Evolutionary conservation across 2,113 vertebrate species (phyloP).

Genomic region (Neolamprologus sp.): DNA sequence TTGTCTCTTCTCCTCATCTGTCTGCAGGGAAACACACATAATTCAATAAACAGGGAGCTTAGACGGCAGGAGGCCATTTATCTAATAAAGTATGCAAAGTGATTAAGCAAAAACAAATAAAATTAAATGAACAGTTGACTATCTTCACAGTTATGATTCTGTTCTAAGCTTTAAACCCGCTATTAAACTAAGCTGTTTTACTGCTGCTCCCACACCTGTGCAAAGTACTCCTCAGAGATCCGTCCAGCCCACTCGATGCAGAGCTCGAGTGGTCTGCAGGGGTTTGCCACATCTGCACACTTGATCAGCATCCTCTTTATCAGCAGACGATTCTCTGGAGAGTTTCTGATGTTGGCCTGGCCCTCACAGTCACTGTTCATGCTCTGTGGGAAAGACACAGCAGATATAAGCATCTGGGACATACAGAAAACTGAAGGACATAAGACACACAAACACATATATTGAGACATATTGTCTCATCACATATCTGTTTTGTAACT

Average conservation of each 20-base stretch:
- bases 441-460: neutral
- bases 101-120: neutral
- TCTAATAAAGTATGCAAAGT: neutral
- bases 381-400: conserved; percentile 61
- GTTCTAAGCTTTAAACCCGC: neutral
- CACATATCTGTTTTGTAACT: neutral
- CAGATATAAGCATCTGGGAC: neutral
- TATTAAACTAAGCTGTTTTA: neutral
- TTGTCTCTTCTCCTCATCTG: conserved; percentile 92
- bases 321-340: conserved; percentile 88
- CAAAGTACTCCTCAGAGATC: conserved; percentile 95
- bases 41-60: neutral
- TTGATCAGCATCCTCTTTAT: conserved; percentile 98
- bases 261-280: conserved; percentile 86
- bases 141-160: neutral
- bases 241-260: conserved; percentile 95
- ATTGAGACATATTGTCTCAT: neutral
- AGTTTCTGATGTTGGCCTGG: conserved; percentile 76
- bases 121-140: neutral
- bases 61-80: neutral
- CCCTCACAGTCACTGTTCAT: conserved; percentile 78
- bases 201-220: conserved; percentile 76
- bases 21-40: conserved; percentile 69
- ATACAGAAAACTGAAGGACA: neutral
- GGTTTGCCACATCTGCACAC: conserved; percentile 93